Evolutionary conservation across 2,797 vertebrate genomes (phyloP), one percentile per base, ranked within the genome.

Genomic region (Pantherophis alleghaniensis): DNA sequence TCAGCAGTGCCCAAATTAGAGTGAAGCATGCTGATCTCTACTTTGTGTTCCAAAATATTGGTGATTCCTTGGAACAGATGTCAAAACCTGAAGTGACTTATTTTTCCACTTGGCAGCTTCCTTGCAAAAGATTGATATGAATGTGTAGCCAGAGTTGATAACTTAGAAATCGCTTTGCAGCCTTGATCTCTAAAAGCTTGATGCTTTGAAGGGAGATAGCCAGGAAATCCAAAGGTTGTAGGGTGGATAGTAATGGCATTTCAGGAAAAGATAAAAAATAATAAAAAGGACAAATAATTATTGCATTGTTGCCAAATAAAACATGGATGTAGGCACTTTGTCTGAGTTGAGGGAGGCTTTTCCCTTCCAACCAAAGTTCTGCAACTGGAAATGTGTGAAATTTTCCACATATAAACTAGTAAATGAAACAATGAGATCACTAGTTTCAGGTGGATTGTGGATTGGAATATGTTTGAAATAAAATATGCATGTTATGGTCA

Each of bases 1-100:
- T 47, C 37, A 4, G 74, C 0, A 1, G 0, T 66, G 59, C 42
- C n/a, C 0, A 0, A 9, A 0, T 63, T 56, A 16, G 0, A 0
- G 7, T 7, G n/a, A 24, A 3, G 11, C 59, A 2, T 7, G 26
- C 28, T 47, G 59, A 63, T n/a, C 47, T 91, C 87, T 47, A 0
- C 0, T 0, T 1, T 56, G 28, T 57, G 13, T 86, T 28, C 0
- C 24, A 37, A 42, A 59, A 9, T 74, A 24, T 12, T 79, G 20
- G 2, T 10, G 26, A 93, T 42, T 3, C 32, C 69, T 53, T 94
- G 32, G 32, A 83, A 13, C 69, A 60, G 28, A 22, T 79, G 60
- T 37, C 79, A 63, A 74, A 9, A 32, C 60, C 37, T 91, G 0
- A 0, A 0, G 0, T 55, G 60, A 59, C 10, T 20, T 14, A 20